These are phyloP conservation scores for Cyphomyrmex costatus DNA, from an alignment of 1,140 invertebrate genomes.

Conservation along the genomic window DNA sequence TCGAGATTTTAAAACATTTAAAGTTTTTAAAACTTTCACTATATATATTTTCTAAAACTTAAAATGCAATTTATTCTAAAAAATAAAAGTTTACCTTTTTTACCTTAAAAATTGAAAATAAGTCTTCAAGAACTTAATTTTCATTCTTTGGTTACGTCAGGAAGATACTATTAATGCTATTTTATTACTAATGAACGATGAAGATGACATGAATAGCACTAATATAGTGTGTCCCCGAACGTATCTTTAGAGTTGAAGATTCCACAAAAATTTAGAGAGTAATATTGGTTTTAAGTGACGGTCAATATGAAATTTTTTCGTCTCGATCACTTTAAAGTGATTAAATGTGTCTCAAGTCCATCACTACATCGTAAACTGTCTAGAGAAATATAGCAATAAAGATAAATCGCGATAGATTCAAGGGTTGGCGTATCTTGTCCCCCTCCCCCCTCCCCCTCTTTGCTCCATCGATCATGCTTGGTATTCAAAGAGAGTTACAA, in stretches of 20 bases:
- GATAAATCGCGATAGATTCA: background rate
- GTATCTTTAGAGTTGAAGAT: no score
- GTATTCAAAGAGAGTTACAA: conserved; percentile 48
- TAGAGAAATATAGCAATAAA: background rate
- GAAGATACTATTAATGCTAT: no score
- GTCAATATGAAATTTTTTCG: background rate
- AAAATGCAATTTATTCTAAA: no score
- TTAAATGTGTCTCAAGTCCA: background rate
- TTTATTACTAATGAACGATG: no score
- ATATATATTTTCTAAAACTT: no score
- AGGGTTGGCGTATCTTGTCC: background rate
- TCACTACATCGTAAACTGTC: background rate
- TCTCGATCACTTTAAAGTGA: background rate
- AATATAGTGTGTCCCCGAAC: no score
- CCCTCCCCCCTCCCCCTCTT: background rate
- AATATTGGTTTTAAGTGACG: background rate
- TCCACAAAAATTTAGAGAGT: background rate
- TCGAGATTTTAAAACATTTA: background rate
- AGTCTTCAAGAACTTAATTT: no score
- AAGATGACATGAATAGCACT: no score
- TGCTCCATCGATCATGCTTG: conserved; percentile 24
- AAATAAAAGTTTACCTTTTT: no score
- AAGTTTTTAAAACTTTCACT: no score
- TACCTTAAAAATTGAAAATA: no score
- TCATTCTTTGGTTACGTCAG: no score